phyloP scores from a whole-genome alignment of 2,797 vertebrate species.

The Pelochelys cantorii region DNA sequence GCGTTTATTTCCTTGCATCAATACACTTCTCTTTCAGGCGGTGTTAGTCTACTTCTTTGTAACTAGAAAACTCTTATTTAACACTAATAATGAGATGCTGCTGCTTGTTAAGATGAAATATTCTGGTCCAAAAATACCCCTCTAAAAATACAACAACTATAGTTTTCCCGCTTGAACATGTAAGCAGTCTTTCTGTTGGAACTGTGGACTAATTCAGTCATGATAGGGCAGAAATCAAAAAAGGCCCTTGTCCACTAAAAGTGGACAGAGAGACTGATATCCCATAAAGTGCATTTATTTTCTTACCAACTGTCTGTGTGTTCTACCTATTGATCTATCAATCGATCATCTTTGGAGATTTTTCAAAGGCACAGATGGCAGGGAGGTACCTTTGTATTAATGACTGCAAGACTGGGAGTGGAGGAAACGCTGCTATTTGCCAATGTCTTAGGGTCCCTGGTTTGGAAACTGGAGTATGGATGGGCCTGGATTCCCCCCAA shows the following conservation, averaged over 20 bases:
- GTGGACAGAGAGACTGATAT: accelerated
- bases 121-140: neutral
- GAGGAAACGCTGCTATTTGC: too few species aligned
- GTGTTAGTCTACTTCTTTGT: neutral
- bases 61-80: neutral
- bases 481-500: too few species aligned
- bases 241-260: neutral
- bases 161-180: neutral
- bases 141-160: neutral
- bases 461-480: too few species aligned
- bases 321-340: too few species aligned
- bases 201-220: neutral
- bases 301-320: neutral
- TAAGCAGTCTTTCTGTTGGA: neutral
- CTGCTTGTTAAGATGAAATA: neutral
- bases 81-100: neutral
- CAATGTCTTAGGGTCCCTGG: too few species aligned
- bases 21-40: neutral
- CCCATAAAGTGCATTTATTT: neutral
- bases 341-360: neutral
- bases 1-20: neutral
- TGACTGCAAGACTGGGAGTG: too few species aligned
- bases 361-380: accelerated
- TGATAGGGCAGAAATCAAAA: neutral
- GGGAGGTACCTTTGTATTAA: neutral